Evolutionary conservation across 2,113 vertebrate species (phyloP).

Genomic region (Abramis brama): DNA sequence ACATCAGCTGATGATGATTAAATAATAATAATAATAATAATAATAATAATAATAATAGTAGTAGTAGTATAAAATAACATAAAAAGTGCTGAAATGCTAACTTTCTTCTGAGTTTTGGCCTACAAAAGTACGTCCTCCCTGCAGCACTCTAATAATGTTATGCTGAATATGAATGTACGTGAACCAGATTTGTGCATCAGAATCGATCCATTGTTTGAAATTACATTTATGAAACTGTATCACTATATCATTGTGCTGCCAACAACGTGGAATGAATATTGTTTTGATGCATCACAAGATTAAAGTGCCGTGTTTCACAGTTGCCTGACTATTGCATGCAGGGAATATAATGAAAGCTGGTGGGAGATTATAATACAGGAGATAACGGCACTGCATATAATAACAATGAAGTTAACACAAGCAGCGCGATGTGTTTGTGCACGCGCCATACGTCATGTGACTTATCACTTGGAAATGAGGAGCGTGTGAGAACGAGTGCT

Average conservation of each 20-base stretch:
- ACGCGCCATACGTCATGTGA: neutral
- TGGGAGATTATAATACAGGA: neutral
- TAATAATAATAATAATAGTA: too few relatives aligned
- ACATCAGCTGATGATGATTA: neutral
- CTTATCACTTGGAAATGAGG: neutral
- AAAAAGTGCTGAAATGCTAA: too few relatives aligned
- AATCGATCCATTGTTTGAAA: neutral
- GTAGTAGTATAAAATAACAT: too few relatives aligned
- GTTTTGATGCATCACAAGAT: neutral
- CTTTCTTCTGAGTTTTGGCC: too few relatives aligned
- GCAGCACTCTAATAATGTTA: neutral
- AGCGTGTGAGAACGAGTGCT: neutral
- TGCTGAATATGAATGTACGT: neutral
- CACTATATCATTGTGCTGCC: neutral
- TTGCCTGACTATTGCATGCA: neutral
- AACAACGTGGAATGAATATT: neutral
- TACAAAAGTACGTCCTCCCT: too few relatives aligned
- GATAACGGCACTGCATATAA: conserved; percentile 4
- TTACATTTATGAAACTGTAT: neutral
- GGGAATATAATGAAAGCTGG: conserved; percentile 9
- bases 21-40: neutral
- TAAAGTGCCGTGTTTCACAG: neutral
- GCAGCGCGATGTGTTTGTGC: neutral
- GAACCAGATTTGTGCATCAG: neutral
- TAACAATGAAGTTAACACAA: neutral